Evolutionary conservation across 2,113 vertebrate species (phyloP).

Genomic region (Chaetops frenatus): DNA sequence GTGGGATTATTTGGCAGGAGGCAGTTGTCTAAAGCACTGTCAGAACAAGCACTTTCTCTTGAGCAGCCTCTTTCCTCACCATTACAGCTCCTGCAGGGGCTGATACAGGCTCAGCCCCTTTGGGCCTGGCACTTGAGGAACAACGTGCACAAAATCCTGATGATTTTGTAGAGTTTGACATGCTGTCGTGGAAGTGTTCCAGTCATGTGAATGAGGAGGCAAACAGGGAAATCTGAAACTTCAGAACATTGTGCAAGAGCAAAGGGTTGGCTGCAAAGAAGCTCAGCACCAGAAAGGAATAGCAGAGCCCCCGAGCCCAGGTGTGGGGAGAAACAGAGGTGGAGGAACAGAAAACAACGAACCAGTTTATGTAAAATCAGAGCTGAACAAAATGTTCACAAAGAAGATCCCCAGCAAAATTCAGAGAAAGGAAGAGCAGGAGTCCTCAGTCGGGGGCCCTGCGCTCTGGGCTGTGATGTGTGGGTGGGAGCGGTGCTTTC

Average conservation of each 20-base stretch:
- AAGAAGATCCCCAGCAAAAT: neutral
- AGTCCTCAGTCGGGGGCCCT: too few species aligned
- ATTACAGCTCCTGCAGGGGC: neutral
- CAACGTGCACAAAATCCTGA: neutral
- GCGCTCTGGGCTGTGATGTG: fast-evolving
- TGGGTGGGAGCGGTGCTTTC: neutral
- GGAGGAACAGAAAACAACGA: neutral
- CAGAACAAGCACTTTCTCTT: neutral
- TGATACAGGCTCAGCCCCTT: neutral
- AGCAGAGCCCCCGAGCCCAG: neutral
- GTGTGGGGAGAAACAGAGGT: neutral
- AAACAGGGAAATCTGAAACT: neutral
- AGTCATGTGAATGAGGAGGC: neutral
- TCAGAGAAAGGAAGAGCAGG: neutral
- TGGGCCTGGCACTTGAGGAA: neutral
- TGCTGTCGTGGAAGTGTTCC: neutral
- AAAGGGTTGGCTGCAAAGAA: neutral
- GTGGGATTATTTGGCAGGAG: neutral
- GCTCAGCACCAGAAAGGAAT: fast-evolving
- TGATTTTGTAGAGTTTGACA: neutral
- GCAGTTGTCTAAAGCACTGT: neutral
- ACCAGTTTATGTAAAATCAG: neutral
- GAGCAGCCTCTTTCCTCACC: neutral
- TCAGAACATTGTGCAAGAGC: neutral
- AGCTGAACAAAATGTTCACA: neutral